These are phyloP conservation scores for Poeciliopsis turrubarensis DNA, from an alignment of 2,113 vertebrate species.

Conservation along the genomic window DNA sequence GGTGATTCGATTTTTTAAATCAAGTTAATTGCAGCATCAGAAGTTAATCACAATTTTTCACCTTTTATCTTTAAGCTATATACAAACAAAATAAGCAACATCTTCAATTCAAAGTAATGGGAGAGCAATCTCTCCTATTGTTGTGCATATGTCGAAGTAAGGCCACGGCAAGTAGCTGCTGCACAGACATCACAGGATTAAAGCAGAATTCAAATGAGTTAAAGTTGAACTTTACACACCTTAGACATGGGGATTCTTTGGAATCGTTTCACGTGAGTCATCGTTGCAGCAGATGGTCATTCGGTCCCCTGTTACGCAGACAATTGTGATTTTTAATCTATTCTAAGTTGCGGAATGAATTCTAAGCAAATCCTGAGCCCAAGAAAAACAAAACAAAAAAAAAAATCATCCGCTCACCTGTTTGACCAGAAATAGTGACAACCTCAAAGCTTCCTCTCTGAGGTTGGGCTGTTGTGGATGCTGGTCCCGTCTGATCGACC, in stretches of 20 bases:
- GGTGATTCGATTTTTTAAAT: no score
- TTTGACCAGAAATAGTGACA: neutral
- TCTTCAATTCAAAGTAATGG: no score
- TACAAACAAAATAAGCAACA: no score
- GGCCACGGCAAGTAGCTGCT: no score
- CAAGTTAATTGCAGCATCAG: no score
- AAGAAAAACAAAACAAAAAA: neutral
- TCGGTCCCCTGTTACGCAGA: constrained; percentile 2
- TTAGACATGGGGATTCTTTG: constrained; percentile 80
- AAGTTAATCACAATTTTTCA: no score
- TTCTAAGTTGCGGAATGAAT: neutral
- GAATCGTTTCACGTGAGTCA: constrained; percentile 72
- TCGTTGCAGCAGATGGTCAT: constrained; percentile 43
- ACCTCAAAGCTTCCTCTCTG: neutral
- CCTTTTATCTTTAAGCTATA: no score
- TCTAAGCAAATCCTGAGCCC: neutral
- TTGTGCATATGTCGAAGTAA: neutral
- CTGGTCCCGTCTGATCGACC: neutral
- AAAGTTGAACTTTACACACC: constrained; percentile 50
- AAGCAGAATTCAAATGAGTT: neutral
- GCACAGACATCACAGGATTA: neutral
- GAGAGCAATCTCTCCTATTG: neutral
- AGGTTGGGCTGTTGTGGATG: constrained; percentile 2
- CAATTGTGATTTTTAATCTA: neutral
- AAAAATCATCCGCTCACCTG: constrained; percentile 19